Percentiles rank a stretch among this genome's conserved stretches.
phyloP scores from a whole-genome alignment of 2,797 vertebrate genomes.

The Melanitta fusca region DNA sequence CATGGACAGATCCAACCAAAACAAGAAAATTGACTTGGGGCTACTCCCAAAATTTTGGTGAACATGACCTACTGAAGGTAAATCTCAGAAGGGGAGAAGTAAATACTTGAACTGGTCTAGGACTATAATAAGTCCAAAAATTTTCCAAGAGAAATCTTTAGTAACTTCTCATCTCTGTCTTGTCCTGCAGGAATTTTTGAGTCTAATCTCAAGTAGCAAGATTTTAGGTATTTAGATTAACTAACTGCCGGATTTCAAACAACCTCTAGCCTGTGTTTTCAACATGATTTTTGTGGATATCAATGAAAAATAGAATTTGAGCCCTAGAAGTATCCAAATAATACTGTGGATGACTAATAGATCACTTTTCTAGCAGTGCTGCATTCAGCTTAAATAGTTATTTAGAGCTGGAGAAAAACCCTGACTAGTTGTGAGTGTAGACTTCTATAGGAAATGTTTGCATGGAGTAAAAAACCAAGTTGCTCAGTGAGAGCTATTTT shows the following conservation, averaged over 20 bases:
- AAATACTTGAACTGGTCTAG: neutral
- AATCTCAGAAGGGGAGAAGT: neutral
- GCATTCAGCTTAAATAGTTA: neutral
- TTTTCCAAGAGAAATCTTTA: neutral
- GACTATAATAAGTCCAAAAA: neutral
- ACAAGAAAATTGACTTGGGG: constrained; percentile 86
- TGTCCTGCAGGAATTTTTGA: neutral
- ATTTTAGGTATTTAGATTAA: neutral
- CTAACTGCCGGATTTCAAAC: neutral
- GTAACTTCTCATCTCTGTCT: neutral
- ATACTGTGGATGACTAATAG: neutral
- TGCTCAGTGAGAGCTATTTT: neutral
- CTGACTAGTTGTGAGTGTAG: neutral
- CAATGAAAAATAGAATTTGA: neutral
- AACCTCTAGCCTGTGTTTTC: neutral
- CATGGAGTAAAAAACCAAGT: neutral
- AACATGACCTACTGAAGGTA: constrained; percentile 93
- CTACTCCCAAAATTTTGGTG: constrained; percentile 81
- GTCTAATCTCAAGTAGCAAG: neutral
- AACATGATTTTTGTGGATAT: neutral
- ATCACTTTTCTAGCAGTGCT: neutral
- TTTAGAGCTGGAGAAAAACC: neutral
- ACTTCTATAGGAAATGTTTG: neutral
- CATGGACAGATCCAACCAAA: constrained; percentile 91
- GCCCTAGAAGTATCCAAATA: neutral